Evolutionary conservation across 2,797 vertebrate genomes (phyloP), one percentile per base, ranked within the genome.

Genomic region (Lacerta viridis): DNA sequence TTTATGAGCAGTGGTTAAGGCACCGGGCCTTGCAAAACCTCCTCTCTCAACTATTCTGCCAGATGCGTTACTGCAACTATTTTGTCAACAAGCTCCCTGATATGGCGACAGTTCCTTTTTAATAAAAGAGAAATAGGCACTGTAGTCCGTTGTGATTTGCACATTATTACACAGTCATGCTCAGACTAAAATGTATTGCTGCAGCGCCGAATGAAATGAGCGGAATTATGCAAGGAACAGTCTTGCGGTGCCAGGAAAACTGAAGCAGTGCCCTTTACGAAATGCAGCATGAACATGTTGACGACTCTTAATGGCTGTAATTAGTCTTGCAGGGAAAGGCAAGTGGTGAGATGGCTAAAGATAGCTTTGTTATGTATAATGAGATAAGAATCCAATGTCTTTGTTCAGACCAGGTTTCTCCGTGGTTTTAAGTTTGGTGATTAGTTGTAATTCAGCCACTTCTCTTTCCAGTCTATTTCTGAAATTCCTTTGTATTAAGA

Each of bases 81-180:
- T 93, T 91, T 89, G 66, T 75, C 80, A 80, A 61, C 84, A 80
- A 89, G 0, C 7, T 77, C 59, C 68, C 50, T 90, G n/a, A 87
- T 2, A 9, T 61, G 27, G 23, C 2, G 88, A 15, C 13, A 88
- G 50, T 72, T 84, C 83, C 1, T 86, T 90, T 80, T 88, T 75
- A 82, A 36, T 77, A 27, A 84, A 76, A 68, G 43, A 90, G 9
- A 2, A 86, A 64, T 29, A 59, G 5, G 66, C 33, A 39, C 0
- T 23, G 1, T 11, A 81, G 15, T 50, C 41, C 7, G 2, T 77
- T 90, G 55, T 33, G 23, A 50, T 88, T 84, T 83, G 7, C 6
- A 18, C 9, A 0, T 87, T 75, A 9, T 50, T 3, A 3, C 23
- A 36, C 79, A 55, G 74, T 64, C 0, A 0, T 79, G 33, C 1